Evolutionary conservation across 2,797 vertebrate species (phyloP).

Genomic region (Natrix natrix): DNA sequence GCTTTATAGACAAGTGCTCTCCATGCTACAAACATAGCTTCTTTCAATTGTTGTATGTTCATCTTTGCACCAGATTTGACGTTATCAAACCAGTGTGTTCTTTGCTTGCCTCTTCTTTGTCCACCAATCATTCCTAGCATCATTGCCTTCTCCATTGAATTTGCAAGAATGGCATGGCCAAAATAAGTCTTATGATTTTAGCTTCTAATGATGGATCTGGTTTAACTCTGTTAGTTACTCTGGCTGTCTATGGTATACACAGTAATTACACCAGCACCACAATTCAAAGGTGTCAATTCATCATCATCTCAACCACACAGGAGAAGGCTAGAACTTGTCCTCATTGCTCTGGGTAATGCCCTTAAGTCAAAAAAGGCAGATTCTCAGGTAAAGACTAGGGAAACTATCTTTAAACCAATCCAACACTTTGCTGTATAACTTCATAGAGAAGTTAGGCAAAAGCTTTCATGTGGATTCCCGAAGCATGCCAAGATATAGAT

Average conservation of each 20-base stretch:
- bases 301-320: background rate
- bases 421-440: background rate
- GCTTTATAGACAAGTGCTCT: too few relatives aligned
- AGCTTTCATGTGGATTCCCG: background rate
- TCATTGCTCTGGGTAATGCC: background rate
- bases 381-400: background rate
- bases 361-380: background rate
- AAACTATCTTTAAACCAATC: background rate
- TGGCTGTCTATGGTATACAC: background rate
- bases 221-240: background rate
- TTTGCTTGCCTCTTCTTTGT: too few relatives aligned
- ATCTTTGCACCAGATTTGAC: too few relatives aligned
- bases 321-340: background rate
- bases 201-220: background rate
- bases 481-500: background rate
- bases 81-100: too few relatives aligned
- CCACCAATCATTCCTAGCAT: too few relatives aligned
- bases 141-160: too few relatives aligned
- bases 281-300: background rate
- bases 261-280: background rate
- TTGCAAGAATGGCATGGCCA: too few relatives aligned
- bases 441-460: background rate
- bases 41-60: too few relatives aligned
- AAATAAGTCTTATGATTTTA: background rate
- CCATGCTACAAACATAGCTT: too few relatives aligned